A percentile compares a stretch with the other conserved stretches of the same genome.
Conservation (phyloP, 2,113 vertebrate genomes). For the Plectropomus leopardus region DNA sequence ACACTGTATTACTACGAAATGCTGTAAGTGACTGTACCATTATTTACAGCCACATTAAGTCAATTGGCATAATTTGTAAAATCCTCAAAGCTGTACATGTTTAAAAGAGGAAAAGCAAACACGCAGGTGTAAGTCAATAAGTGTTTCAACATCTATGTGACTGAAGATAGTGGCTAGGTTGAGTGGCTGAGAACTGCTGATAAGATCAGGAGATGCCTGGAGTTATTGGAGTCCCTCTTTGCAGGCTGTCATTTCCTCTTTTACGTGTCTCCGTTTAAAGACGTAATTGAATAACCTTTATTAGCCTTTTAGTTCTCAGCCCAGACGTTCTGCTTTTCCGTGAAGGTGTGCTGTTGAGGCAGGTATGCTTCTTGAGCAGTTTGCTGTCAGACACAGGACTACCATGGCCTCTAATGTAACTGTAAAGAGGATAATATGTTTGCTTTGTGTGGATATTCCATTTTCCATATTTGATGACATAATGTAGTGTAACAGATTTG, state of each 20-base stretch:
- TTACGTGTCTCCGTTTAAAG: slow-evolving; percentile 63
- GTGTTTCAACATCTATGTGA: slow-evolving; percentile 6
- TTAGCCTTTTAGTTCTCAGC: slow-evolving; percentile 62
- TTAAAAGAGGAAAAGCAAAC: slow-evolving; percentile 3
- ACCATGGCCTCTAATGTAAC: background rate
- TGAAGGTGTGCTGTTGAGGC: slow-evolving; percentile 26
- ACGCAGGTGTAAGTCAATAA: slow-evolving; percentile 29
- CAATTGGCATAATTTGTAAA: background rate
- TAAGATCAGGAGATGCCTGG: slow-evolving; percentile 66
- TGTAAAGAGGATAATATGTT: background rate
- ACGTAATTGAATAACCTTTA: slow-evolving; percentile 70
- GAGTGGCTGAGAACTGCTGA: slow-evolving; percentile 43
- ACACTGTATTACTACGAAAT: too few relatives aligned
- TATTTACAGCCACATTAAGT: background rate
- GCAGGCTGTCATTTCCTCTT: slow-evolving; percentile 71
- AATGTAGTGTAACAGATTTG: background rate
- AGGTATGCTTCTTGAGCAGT: slow-evolving; percentile 21
- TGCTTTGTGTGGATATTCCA: background rate
- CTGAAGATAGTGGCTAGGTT: slow-evolving; percentile 3
- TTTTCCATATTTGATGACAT: background rate
- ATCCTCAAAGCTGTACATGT: background rate
- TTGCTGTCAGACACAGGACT: slow-evolving; percentile 32
- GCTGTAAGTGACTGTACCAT: background rate
- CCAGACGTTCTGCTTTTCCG: slow-evolving; percentile 16
- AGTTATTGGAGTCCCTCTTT: slow-evolving; percentile 61